Evolutionary conservation across 1,140 invertebrate species (phyloP).

Genomic region (Melanaphis sacchari): DNA sequence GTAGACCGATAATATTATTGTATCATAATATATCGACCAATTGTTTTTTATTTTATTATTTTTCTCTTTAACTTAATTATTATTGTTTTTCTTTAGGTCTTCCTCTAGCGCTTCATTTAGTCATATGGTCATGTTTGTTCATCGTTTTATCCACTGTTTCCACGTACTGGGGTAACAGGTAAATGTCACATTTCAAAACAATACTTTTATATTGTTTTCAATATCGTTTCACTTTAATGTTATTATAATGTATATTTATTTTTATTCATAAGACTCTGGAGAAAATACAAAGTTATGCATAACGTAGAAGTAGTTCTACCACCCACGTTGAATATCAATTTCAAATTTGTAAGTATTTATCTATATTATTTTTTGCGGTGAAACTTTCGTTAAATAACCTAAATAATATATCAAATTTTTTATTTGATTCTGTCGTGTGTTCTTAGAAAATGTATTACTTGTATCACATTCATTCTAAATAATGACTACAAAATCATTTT

Average conservation of each 20-base stretch:
- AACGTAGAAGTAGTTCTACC: slow-evolving; percentile 69
- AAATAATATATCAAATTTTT: not conserved
- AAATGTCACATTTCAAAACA: not conserved
- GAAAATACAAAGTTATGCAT: slow-evolving; percentile 66
- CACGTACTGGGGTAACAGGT: slow-evolving; percentile 30
- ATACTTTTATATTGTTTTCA: not conserved
- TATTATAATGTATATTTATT: not conserved
- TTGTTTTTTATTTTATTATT: not conserved
- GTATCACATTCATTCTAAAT: not conserved
- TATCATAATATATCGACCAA: not conserved
- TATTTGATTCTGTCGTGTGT: not conserved
- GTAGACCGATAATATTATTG: not conserved
- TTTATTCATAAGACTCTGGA: slow-evolving; percentile 64
- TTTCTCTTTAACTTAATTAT: not conserved
- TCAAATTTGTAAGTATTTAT: slow-evolving; percentile 38
- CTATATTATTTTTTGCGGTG: not conserved
- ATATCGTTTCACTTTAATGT: not conserved
- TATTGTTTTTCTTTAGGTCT: slow-evolving; percentile 59
- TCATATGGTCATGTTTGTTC: slow-evolving; percentile 54
- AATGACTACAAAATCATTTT: not conserved
- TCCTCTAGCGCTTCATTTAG: slow-evolving; percentile 62
- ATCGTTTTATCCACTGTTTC: slow-evolving; percentile 32
- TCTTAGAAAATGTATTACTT: not conserved
- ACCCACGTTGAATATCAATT: slow-evolving; percentile 64
- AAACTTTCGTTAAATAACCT: not conserved